A percentile compares a stretch with the other conserved stretches of the same genome.
These are phyloP conservation scores for Dascillus cervinus DNA, from an alignment of 2,888 invertebrate genomes.

Conservation along the genomic window DNA sequence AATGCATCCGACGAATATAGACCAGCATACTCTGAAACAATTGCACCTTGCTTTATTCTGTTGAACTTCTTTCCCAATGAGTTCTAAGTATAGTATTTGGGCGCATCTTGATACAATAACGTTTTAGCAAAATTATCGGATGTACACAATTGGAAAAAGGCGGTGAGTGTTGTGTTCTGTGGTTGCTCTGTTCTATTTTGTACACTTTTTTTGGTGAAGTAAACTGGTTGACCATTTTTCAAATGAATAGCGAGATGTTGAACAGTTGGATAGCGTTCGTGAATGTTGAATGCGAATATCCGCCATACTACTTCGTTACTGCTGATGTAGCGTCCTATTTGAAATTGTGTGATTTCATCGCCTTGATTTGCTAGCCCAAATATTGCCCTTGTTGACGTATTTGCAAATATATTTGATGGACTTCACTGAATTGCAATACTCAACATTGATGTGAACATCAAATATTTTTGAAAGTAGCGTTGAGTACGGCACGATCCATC, in stretches of 20 bases:
- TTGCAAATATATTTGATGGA: too few species aligned
- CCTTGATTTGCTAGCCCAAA: conserved; percentile 16
- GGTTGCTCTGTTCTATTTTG: conserved; percentile 10
- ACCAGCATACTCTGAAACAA: conserved; percentile 17
- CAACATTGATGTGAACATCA: conserved; percentile 24
- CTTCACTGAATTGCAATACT: too few species aligned
- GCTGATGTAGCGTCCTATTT: conserved; percentile 25
- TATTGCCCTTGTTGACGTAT: conserved; percentile 39
- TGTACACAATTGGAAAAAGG: conserved; percentile 17
- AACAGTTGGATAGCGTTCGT: conserved; percentile 27
- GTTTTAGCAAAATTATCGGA: conserved; percentile 26
- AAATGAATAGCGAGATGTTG: conserved; percentile 22
- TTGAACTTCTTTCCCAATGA: conserved; percentile 27
- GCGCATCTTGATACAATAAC: conserved; percentile 31
- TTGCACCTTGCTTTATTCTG: conserved; percentile 25
- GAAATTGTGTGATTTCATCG: conserved; percentile 22
- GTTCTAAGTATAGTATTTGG: conserved; percentile 31
- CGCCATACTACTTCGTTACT: conserved; percentile 23
- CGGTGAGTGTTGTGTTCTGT: conserved; percentile 17
- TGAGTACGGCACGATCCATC: conserved; percentile 23
- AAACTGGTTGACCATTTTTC: conserved; percentile 19
- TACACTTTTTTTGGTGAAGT: conserved; percentile 18
- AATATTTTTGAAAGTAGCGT: conserved; percentile 25
- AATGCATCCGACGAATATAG: conserved; percentile 19
- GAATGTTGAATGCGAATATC: conserved; percentile 20